These are phyloP conservation scores for Byasa hedistus DNA, from an alignment of 2,888 invertebrate species.

Conservation along the genomic window DNA sequence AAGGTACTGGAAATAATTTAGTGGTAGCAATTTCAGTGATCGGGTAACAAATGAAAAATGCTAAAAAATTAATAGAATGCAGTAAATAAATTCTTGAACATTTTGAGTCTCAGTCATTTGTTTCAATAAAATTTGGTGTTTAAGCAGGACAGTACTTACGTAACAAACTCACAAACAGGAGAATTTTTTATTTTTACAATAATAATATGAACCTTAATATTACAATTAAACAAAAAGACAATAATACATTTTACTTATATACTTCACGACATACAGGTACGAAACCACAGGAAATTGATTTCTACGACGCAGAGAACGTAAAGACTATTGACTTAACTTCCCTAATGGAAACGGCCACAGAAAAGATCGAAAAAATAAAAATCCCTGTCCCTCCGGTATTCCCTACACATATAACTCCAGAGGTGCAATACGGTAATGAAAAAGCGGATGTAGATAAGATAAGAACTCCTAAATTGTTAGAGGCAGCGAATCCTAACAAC, in stretches of 20 bases:
- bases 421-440: slow-evolving; percentile 77
- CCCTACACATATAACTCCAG: slow-evolving; percentile 69
- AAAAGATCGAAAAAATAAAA: slow-evolving; percentile 46
- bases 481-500: slow-evolving; percentile 42
- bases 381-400: slow-evolving; percentile 64
- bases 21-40: too few relatives aligned
- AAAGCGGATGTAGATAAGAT: slow-evolving; percentile 62
- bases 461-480: slow-evolving; percentile 56
- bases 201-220: background rate
- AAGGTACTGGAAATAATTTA: too few relatives aligned
- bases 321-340: slow-evolving; percentile 49
- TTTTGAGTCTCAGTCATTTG: background rate
- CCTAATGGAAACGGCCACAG: slow-evolving; percentile 45
- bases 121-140: background rate
- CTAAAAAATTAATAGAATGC: too few relatives aligned
- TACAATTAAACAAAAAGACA: background rate
- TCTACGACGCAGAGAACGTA: slow-evolving; percentile 60
- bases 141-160: background rate
- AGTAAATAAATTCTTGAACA: background rate
- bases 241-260: slow-evolving; percentile 21
- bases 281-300: slow-evolving; percentile 72
- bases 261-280: slow-evolving; percentile 59
- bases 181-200: background rate
- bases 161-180: background rate
- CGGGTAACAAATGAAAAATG: too few relatives aligned